Conservation (phyloP, 2,797 vertebrate species). For the Saxicola maurus region DNA sequence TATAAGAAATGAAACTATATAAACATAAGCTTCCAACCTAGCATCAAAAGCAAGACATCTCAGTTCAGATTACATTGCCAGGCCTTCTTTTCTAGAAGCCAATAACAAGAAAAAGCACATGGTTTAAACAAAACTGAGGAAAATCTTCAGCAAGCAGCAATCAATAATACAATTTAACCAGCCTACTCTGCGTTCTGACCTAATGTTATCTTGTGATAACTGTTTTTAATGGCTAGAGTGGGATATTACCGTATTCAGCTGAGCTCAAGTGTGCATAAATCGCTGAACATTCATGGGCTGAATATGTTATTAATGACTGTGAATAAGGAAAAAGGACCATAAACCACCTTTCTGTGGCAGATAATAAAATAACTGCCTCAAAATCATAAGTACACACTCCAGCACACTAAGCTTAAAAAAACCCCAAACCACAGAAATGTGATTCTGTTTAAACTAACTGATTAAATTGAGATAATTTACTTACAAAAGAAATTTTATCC, state of each 20-base stretch:
- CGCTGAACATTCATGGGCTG: background rate
- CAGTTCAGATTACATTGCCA: background rate
- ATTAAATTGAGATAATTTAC: background rate
- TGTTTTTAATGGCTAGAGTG: slow-evolving; percentile 17
- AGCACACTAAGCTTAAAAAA: background rate
- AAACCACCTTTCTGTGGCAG: slow-evolving; percentile 28
- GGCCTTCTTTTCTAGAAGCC: background rate
- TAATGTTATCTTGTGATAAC: background rate
- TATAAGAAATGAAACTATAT: background rate
- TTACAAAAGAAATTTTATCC: background rate
- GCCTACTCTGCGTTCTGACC: background rate
- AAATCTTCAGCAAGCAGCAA: slow-evolving; percentile 14
- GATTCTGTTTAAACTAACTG: background rate
- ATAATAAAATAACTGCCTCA: slow-evolving; percentile 31
- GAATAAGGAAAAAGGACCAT: slow-evolving; percentile 10
- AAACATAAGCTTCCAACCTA: background rate
- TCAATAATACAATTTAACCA: slow-evolving; percentile 4
- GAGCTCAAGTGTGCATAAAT: slow-evolving; percentile 40
- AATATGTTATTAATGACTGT: slow-evolving; percentile 24
- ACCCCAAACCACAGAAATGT: background rate
- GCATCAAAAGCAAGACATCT: background rate
- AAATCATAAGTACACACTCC: background rate
- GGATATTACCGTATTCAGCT: background rate
- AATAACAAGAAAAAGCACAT: background rate
- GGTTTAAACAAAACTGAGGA: background rate